These are phyloP conservation scores for Poeciliopsis occidentalis DNA, from an alignment of 2,113 vertebrate genomes.

Conservation along the genomic window DNA sequence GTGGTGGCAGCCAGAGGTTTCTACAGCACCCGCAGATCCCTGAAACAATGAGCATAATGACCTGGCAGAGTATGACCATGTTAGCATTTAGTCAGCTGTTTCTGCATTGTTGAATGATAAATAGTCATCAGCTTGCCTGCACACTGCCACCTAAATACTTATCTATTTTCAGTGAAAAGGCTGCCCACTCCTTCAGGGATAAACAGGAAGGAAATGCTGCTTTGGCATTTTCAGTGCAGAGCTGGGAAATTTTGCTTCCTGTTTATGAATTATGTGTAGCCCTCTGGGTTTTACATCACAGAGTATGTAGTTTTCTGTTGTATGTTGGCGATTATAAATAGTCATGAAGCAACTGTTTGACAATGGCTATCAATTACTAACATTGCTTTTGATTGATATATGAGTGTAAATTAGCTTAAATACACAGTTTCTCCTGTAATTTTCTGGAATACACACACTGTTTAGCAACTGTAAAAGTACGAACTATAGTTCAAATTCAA, in stretches of 20 bases:
- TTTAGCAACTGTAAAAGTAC: background rate
- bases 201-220: slow-evolving; percentile 62
- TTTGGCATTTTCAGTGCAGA: slow-evolving; percentile 49
- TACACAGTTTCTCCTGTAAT: no score
- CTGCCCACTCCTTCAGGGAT: slow-evolving; percentile 54
- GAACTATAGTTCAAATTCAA: background rate
- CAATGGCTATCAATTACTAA: slow-evolving; percentile 20
- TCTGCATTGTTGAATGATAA: slow-evolving; percentile 41
- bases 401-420: no score
- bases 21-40: background rate
- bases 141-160: slow-evolving; percentile 21
- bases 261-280: slow-evolving; percentile 49
- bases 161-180: slow-evolving; percentile 53
- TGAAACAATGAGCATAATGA: slow-evolving; percentile 7
- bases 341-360: background rate
- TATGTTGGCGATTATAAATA: slow-evolving; percentile 21
- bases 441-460: no score
- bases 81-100: slow-evolving; percentile 39
- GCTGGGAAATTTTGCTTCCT: slow-evolving; percentile 42
- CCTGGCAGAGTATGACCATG: background rate
- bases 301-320: slow-evolving; percentile 2
- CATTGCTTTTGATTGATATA: background rate
- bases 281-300: slow-evolving; percentile 19
- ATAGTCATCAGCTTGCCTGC: slow-evolving; percentile 25
- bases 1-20: slow-evolving; percentile 11